Evolutionary conservation across 2,113 vertebrate genomes (phyloP), one percentile per base, ranked within the genome.

Genomic region (Micronycteris hirsuta): DNA sequence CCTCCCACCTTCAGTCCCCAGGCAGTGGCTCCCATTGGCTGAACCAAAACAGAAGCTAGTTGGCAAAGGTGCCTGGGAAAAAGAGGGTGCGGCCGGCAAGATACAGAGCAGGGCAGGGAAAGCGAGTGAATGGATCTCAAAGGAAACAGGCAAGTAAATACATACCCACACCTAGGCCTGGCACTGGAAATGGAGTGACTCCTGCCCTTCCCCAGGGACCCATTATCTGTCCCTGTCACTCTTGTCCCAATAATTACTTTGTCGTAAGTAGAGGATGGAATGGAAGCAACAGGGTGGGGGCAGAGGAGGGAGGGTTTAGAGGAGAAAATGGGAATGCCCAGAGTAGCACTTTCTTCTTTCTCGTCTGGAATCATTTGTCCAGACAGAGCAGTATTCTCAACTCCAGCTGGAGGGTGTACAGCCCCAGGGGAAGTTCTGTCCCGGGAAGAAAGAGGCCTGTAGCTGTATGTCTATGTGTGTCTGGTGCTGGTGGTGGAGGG

Each of bases 151-250:
- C 17, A 14, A 65, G 43, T 20, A 49, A 89, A 15, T 28, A 31
- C 19, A 41, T 4, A 36, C n/a, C n/a, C 0, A 31, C 43, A 54
- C 36, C 20, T 63, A 41, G 65, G 45, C 13, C 83, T 20, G 28
- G 15, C 45, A 20, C n/a, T 3, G 31, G 92, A 88, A 76, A 82
- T 28, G 36, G 58, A 76, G 5, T 43, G 31, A 31, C 28, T 26
- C 22, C 22, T 61, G 43, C n/a, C n/a, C 13, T 65, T 67, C 17
- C 17, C 28, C 14, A 38, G 24, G 56, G 10, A 20, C 47, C n/a
- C 36, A 24, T 85, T 38, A 3, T 74, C 38, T 78, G 85, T 89
- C 80, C 49, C 61, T 85, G 74, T 73, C 71, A 68, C 38, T 80
- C 28, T 61, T n/a, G 15, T 61, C 86, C 56, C 13, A 56, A 22